Evolutionary conservation across 2,888 invertebrate genomes (phyloP), one percentile per base, ranked within the genome.

Genomic region (Rhorus exstirpatorius): DNA sequence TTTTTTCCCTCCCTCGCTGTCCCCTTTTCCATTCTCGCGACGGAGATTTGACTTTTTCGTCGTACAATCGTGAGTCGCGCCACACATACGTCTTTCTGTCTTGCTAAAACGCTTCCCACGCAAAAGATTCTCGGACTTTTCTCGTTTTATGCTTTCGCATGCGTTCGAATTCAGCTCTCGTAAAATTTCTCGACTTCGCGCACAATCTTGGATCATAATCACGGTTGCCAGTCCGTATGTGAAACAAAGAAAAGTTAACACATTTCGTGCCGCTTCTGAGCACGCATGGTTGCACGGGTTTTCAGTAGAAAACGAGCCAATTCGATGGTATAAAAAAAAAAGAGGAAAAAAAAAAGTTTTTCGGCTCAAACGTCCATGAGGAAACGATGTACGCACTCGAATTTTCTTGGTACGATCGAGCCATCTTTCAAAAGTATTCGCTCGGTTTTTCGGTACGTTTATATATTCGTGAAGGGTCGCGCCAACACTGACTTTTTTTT

Each of bases 241-340:
- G 31, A 3, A 31, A 31, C 31, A 49, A 76, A 21, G 41, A 60
- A 76, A 76, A 68, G 76, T 68, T 76, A 17, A 76, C 60, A 76
- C 67, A 49, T 76, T 76, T 76, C 38, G 49, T 60, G 49, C 38
- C 76, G 38, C 68, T 76, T 68, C 60, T 68, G 76, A 24, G 60
- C 58, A 24, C 6, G 26, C 26, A 24, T 55, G 3, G 55, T 26
- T 24, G 55, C 26, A 26, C 26, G n/a, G 51, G 19, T 26, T 6
- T 55, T 10, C 14, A 26, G n/a, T 26, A 55, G 55, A 12, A 1
- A 19, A 51, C 19, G 51, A 55, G 26, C 26, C 12, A 12, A 55
- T 55, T 55, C n/a, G 26, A 55, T 3, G 26, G 6, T 55, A 4
- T 55, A 26, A 26, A 55, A n/a, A 51, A 31, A 31, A n/a, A 51